Evolutionary conservation across 30 jellyfish, hydroid and myxozoan species (phyloP), one percentile per base, ranked within the genome.

Genomic region (Pelagia noctiluca): DNA sequence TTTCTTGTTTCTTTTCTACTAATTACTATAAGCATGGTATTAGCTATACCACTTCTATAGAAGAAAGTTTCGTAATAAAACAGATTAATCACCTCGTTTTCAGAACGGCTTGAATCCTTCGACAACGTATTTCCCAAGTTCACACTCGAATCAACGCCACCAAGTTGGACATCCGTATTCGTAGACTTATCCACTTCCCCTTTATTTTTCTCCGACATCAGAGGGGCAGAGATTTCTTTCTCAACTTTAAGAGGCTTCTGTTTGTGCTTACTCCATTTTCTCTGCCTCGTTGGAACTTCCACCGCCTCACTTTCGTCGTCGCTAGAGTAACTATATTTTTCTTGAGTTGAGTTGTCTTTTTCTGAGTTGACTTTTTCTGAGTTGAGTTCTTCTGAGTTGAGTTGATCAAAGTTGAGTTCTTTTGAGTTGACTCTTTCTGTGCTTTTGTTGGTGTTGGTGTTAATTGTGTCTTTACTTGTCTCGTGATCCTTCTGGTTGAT

Each of bases 381-480:
- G n/a, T n/a, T n/a, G 57, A 16, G 57, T 42, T 52, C 12, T 52
- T 52, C 68, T 52, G n/a, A n/a, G n/a, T n/a, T n/a, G n/a, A n/a
- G n/a, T n/a, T n/a, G n/a, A n/a, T 52, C 21, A 10, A 52, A 10
- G 57, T 8, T 16, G n/a, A n/a, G n/a, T n/a, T n/a, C 12, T 52
- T 52, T 30, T 52, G n/a, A n/a, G n/a, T n/a, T n/a, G 57, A 16
- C 12, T 42, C 21, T 2, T 52, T 52, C 68, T 52, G n/a, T n/a
- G n/a, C n/a, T n/a, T n/a, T n/a, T n/a, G n/a, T n/a, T n/a, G n/a
- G n/a, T n/a, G n/a, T n/a, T n/a, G n/a, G n/a, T n/a, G n/a, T n/a
- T n/a, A n/a, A n/a, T n/a, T n/a, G 26, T 52, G 21, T 52, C 57
- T 42, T 42, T 81, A 72, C 53, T 67, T 86, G 82, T 37, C 49